phyloP scores from a whole-genome alignment of 2,113 vertebrate species.

The Labeo rohita region DNA sequence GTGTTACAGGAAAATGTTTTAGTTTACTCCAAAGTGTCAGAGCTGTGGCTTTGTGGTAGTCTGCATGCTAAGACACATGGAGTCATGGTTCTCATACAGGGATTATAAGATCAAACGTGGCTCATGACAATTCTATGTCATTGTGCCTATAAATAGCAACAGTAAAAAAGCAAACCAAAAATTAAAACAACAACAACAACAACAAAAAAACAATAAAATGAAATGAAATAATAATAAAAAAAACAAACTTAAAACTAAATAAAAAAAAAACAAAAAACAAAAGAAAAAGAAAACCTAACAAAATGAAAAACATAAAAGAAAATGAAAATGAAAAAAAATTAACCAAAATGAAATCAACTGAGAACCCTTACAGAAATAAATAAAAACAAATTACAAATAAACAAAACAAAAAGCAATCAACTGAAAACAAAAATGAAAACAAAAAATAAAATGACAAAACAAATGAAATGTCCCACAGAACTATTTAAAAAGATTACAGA shows the following conservation, averaged over 20 bases:
- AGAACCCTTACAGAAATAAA: background rate
- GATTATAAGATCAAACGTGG: background rate
- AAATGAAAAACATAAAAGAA: background rate
- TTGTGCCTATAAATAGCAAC: background rate
- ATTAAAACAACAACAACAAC: background rate
- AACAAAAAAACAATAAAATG: no score
- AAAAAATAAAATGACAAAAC: no score
- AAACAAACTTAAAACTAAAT: no score
- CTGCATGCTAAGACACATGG: background rate
- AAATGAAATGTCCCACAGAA: no score
- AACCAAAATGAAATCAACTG: background rate
- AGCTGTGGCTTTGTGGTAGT: background rate
- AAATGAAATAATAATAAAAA: no score
- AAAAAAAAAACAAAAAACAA: background rate
- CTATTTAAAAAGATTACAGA: no score
- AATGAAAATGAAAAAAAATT: background rate
- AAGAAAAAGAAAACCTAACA: background rate
- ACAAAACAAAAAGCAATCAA: background rate
- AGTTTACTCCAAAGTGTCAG: background rate
- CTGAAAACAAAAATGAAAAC: no score
- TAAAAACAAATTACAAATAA: background rate
- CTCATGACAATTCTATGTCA: background rate
- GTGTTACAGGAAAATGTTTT: background rate
- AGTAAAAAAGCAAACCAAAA: background rate
- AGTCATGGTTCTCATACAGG: background rate